Base-by-base conservation (phyloP, 2,113 vertebrate species). In the Antechinus flavipes region DNA sequence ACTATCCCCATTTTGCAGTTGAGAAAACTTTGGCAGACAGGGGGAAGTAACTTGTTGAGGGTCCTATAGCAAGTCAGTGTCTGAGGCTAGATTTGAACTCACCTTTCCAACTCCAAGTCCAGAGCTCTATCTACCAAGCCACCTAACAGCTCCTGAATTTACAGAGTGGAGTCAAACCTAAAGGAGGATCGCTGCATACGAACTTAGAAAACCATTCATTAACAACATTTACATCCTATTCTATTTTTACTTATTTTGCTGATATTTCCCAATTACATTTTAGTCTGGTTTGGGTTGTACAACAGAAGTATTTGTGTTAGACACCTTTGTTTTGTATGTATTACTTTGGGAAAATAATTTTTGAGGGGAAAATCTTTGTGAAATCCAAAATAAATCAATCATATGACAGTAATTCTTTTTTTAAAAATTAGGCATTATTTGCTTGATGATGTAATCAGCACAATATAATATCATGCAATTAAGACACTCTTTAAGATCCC, bases 371-470 rank as follows among this genome's bases (percentile, higher is more conserved):
- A 90, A 61, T 35, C 42, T 92, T 93, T 30, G 56, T 49, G 56
- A 54, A 91, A 76, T 91, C 94, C 89, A 96, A n/a, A 53, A 25
- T 90, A 49, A 91, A 47, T 92, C 91, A 94, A 58, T 92, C 91
- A 91, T 58, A n/a, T 2, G 93, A 68, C 52, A 91, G 0, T 61
- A 61, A 54, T 22, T n/a, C 10, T 90, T 16, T 55, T 55, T 8
- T 50, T 50, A 90, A 54, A 76, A 93, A 26, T 42, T 30, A 91
- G 95, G 46, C 46, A 42, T 94, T n/a, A 42, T 54, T 93, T 94
- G 35, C 54, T 42, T 92, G 8, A n/a, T 42, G 68, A 84, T 84
- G 68, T 84, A 23, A 42, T 42, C 19, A 42, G 6, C 35, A 42
- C 19, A 84, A 76, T n/a, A n/a, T 4, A n/a, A 8, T 84, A 42